Base-by-base conservation (phyloP, 2,797 vertebrate species). In the Lemur catta region DNA sequence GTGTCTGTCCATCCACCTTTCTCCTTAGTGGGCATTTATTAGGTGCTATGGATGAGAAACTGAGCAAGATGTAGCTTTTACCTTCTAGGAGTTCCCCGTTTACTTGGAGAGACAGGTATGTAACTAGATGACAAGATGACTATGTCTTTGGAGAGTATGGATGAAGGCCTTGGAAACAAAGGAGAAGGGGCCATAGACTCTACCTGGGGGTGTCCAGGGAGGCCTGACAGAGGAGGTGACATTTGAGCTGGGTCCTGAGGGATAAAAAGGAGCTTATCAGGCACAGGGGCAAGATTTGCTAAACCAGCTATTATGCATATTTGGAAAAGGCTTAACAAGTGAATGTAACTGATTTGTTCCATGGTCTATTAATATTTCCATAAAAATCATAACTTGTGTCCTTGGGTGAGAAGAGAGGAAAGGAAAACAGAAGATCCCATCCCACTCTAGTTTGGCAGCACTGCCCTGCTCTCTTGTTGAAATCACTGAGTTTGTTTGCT, bases 381-480 rank as follows among this genome's bases (percentile, higher is more conserved):
- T 94, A 84, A 94, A 96, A 93, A 89, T 82, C 35, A 13, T 65
- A 69, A 93, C 20, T 81, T 84, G 72, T 95, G 91, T 95, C 93
- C 92, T 95, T 85, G 96, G 89, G 84, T 95, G 91, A 97, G 91
- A 93, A 94, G 91, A 91, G 91, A 97, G 84, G 80, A 79, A 74
- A 94, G 75, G 57, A 79, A 61, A 71, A 35, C 63, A 67, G 85
- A 91, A 79, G 67, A 79, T 43, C 43, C 52, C 89, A 93, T 86
- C 75, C 74, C 74, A 65, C 65, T 87, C 41, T 61, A 33, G 9
- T 59, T 95, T 97, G 97, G 96, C 94, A 91, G 85, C 48, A 3
- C 26, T 4, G 11, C 33, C 55, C 75, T 63, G 38, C 63, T 92
- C 33, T 96, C 86, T 93, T 94, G 89, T 84, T 97, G 93, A 97